Base-by-base conservation (phyloP, 2,888 invertebrate species). In the Xylota segnis region DNA sequence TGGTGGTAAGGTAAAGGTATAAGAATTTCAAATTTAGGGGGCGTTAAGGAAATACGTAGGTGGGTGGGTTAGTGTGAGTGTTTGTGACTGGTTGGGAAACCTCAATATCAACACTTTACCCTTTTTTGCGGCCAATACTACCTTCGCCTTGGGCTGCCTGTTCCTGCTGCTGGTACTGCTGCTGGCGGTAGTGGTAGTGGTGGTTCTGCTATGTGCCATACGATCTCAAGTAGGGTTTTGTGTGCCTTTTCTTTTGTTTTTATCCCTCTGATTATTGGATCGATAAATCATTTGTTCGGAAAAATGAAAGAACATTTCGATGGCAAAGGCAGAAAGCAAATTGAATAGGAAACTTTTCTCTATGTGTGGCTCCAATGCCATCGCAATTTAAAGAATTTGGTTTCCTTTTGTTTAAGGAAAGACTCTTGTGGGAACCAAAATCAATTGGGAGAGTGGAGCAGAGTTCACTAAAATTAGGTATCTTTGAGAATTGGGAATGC, bases 231-330 rank as follows among this genome's bases (percentile, higher is more conserved):
- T 37, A 40, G 34, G 7, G 40, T 50, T 72, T 45, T 66, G 32
- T 59, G 47, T 47, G 43, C 23, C 23, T 65, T 63, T 81, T 47
- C 63, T 78, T 63, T 70, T 81, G 29, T 81, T 75, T 81, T 65
- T 63, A 43, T 9, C 23, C 65, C 52, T 54, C 56, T 70, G 74
- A 75, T 70, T 74, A 84, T 76, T 71, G 75, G 84, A 84, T 84
- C 84, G 71, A 84, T 84, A 84, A 81, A 81, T 76, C 81, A 84
- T 84, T 84, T 84, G 84, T 84, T 81, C 56, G 81, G 65, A 79
- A 74, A 84, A 83, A 78, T 68, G 63, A 83, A 68, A 79, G 56
- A 78, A 70, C 63, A 71, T 65, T 79, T 75, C 68, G 72, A 81
- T 61, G 37, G 63, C 63, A 81, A 75, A 63, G 43, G 75, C 83